Conservation (phyloP, 2,797 vertebrate genomes). For the Phalanger gymnotis region DNA sequence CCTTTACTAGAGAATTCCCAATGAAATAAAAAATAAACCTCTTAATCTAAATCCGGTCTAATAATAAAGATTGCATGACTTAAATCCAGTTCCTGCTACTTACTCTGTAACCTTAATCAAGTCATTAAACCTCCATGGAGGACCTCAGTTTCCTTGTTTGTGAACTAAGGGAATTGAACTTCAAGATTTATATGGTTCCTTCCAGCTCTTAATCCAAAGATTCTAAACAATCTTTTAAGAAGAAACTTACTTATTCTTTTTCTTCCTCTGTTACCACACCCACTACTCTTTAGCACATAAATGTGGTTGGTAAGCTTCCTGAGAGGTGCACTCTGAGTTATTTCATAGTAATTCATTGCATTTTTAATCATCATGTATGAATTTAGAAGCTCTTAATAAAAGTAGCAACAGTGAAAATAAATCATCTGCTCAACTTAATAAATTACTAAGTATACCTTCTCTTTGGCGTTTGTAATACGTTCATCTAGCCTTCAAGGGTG, state of each 20-base stretch:
- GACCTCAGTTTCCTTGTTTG: background rate
- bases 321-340: background rate
- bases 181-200: background rate
- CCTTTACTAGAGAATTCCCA: background rate
- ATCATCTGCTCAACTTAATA: slow-evolving; percentile 54
- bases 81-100: background rate
- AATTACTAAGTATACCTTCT: slow-evolving; percentile 6
- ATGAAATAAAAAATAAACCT: background rate
- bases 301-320: background rate
- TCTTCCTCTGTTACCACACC: background rate
- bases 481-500: background rate
- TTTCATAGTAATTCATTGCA: slow-evolving; percentile 21
- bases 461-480: slow-evolving; percentile 36
- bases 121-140: background rate
- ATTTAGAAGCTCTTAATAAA: slow-evolving; percentile 34
- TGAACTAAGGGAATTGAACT: background rate
- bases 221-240: background rate
- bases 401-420: slow-evolving; percentile 47
- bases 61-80: background rate
- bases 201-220: background rate
- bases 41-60: background rate
- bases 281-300: background rate
- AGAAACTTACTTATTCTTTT: background rate
- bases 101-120: background rate
- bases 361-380: slow-evolving; percentile 15